Evolutionary conservation across 1,140 invertebrate species (phyloP).

Genomic region (Drosophila ficusphila): DNA sequence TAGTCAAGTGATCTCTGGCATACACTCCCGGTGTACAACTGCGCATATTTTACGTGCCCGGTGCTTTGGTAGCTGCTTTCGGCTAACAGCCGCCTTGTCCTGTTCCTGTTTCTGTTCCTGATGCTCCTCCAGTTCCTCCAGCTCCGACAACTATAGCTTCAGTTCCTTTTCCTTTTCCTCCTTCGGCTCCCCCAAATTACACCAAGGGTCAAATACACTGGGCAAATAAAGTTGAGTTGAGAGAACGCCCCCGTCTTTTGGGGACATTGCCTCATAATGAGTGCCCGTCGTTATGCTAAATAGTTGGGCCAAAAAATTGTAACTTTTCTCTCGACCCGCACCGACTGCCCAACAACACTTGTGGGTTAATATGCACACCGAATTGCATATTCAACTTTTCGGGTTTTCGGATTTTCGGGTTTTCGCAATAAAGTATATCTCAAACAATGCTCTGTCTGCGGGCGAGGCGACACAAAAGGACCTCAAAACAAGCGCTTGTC

Average conservation of each 20-base stretch:
- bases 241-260: neutral
- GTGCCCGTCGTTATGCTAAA: constrained; percentile 72
- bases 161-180: neutral
- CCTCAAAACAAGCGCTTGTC: constrained; percentile 23
- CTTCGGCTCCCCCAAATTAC: neutral
- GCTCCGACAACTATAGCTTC: no score
- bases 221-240: constrained; percentile 76
- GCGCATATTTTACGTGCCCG: constrained; percentile 73
- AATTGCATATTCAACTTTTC: constrained; percentile 74
- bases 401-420: constrained; percentile 40
- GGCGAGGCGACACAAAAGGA: constrained; percentile 38
- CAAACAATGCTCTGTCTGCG: constrained; percentile 50
- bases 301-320: constrained; percentile 59
- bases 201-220: constrained; percentile 63
- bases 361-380: constrained; percentile 58
- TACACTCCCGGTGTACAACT: constrained; percentile 73
- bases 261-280: constrained; percentile 61
- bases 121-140: neutral
- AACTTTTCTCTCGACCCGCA: constrained; percentile 38
- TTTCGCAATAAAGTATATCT: constrained; percentile 68
- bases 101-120: constrained; percentile 34
- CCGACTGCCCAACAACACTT: neutral
- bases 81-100: constrained; percentile 31
- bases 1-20: constrained; percentile 83
- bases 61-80: constrained; percentile 50